Conservation (phyloP, 2,888 invertebrate genomes). For the Drosophila helvetica region DNA sequence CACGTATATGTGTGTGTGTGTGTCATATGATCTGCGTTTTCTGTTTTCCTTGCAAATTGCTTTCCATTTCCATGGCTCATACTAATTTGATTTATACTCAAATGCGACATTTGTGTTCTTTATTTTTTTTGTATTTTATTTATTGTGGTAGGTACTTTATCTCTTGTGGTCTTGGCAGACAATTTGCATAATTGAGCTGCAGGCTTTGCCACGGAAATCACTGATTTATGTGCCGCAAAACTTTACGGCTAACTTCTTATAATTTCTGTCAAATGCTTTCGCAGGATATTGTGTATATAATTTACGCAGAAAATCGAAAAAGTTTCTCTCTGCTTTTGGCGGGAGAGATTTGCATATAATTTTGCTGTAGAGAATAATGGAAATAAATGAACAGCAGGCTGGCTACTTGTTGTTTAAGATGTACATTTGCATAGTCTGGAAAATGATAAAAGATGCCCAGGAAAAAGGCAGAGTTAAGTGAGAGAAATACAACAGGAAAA, state of each 20-base stretch:
- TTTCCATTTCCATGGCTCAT: constrained; percentile 36
- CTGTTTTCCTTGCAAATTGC: constrained; percentile 35
- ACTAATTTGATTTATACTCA: constrained; percentile 69
- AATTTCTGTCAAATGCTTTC: constrained; percentile 54
- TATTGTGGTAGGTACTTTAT: constrained; percentile 19
- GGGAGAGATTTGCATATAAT: constrained; percentile 48
- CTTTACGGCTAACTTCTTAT: constrained; percentile 41
- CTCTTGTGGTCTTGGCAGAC: constrained; percentile 55
- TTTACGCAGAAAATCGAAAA: constrained; percentile 70
- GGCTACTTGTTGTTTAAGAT: constrained; percentile 11
- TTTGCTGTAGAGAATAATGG: constrained; percentile 33
- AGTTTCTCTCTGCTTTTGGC: constrained; percentile 47
- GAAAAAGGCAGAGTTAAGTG: background rate
- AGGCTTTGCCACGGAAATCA: constrained; percentile 19
- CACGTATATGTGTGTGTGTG: constrained; percentile 30
- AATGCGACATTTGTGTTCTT: constrained; percentile 43
- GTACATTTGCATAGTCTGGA: constrained; percentile 20
- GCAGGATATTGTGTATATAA: constrained; percentile 47
- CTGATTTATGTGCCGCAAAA: constrained; percentile 39
- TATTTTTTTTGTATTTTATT: constrained; percentile 1
- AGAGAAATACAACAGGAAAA: background rate
- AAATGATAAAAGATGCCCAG: background rate
- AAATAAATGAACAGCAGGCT: constrained; percentile 55
- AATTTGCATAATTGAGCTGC: constrained; percentile 59
- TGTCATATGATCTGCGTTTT: constrained; percentile 7